Evolutionary conservation across 2,113 vertebrate species (phyloP).

Genomic region (Menidia beryllina): DNA sequence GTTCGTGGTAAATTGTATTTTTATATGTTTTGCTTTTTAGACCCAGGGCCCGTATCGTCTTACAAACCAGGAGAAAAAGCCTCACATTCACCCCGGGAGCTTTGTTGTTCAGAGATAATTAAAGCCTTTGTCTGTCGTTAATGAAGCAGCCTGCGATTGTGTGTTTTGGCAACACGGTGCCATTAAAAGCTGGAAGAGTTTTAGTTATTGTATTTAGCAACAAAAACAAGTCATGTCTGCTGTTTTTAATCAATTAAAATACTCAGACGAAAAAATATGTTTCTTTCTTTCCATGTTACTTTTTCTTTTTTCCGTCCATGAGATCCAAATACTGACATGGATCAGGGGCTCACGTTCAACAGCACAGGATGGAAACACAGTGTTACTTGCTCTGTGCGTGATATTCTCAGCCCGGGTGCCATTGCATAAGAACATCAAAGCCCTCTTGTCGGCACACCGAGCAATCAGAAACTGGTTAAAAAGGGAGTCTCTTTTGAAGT

Average conservation of each 20-base stretch:
- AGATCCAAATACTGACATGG: neutral
- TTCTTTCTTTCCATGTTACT: neutral
- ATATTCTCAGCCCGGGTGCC: slow-evolving; percentile 55
- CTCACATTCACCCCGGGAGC: neutral
- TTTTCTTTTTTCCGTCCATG: neutral
- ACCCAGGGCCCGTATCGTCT: neutral
- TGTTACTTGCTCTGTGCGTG: neutral
- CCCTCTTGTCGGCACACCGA: slow-evolving; percentile 11
- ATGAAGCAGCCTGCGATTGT: slow-evolving; percentile 7
- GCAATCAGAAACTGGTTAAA: slow-evolving; percentile 46
- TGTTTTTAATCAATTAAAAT: slow-evolving; percentile 6
- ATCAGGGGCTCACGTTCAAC: slow-evolving; percentile 14
- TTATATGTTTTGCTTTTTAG: slow-evolving; percentile 24
- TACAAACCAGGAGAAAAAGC: slow-evolving; percentile 1
- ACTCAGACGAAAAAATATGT: neutral
- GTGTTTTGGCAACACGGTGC: slow-evolving; percentile 11
- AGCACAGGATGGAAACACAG: neutral
- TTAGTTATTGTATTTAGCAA: slow-evolving; percentile 22
- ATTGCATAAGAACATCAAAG: slow-evolving; percentile 56
- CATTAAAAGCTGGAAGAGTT: slow-evolving; percentile 14
- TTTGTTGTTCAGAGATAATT: slow-evolving; percentile 19
- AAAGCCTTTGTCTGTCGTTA: neutral
- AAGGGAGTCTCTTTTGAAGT: slow-evolving; percentile 27
- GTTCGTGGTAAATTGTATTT: slow-evolving; percentile 24
- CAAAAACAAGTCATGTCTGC: slow-evolving; percentile 25